Conservation (phyloP, 2,888 invertebrate genomes). For the Lottia scabra region DNA sequence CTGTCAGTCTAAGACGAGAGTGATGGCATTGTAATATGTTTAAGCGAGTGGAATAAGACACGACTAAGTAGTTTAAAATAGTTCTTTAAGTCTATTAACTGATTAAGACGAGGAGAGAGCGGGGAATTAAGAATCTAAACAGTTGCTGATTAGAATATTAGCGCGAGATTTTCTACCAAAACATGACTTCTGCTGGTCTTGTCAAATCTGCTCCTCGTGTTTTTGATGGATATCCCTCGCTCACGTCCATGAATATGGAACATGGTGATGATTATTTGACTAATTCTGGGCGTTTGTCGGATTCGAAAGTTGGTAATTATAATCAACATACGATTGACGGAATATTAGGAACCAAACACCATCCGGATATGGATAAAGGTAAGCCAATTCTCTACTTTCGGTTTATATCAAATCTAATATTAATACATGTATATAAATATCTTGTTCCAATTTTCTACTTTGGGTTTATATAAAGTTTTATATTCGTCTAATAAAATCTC, state of each 20-base stretch:
- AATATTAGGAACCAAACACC: slow-evolving; percentile 46
- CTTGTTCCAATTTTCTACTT: too few species aligned
- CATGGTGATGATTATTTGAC: not conserved
- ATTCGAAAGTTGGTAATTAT: not conserved
- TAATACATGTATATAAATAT: too few species aligned
- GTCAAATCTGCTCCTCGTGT: not conserved
- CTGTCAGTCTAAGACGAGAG: too few species aligned
- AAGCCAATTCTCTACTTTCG: not conserved
- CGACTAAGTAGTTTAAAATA: not conserved
- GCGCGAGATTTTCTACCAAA: not conserved
- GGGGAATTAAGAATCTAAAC: not conserved
- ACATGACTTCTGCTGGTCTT: not conserved
- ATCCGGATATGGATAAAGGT: slow-evolving; percentile 41
- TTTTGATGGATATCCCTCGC: not conserved
- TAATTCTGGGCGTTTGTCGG: not conserved
- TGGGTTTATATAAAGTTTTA: too few species aligned
- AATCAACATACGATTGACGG: slow-evolving; percentile 57
- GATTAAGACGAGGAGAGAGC: not conserved
- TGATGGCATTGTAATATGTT: too few species aligned
- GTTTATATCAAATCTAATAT: too few species aligned
- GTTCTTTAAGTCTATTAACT: slow-evolving; percentile 4
- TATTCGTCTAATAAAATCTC: too few species aligned
- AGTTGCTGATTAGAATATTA: slow-evolving; percentile 5
- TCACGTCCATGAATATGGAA: not conserved
- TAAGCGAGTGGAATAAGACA: not conserved